Evolutionary conservation across 2,888 invertebrate genomes (phyloP).

Genomic region (Drosophila glabriapex): DNA sequence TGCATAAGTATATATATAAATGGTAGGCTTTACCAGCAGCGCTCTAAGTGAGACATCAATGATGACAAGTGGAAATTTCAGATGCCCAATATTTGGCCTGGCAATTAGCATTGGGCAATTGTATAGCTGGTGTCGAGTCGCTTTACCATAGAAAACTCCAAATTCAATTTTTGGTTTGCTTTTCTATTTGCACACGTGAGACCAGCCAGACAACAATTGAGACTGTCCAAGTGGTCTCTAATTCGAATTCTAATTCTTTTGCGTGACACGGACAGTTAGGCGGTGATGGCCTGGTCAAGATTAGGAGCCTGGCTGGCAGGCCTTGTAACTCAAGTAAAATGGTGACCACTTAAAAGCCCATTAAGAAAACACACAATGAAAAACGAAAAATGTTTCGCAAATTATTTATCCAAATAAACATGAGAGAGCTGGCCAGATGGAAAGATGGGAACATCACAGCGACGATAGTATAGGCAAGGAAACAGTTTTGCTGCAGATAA

Average conservation of each 20-base stretch:
- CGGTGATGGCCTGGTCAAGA: constrained; percentile 45
- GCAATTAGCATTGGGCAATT: constrained; percentile 65
- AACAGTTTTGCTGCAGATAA: constrained; percentile 73
- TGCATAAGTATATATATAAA: constrained; percentile 7
- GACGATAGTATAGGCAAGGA: constrained; percentile 60
- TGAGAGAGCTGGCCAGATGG: constrained; percentile 23
- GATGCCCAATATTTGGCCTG: constrained; percentile 62
- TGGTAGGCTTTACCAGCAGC: not conserved
- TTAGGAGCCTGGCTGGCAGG: constrained; percentile 12
- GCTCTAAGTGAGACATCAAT: constrained; percentile 52
- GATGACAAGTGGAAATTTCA: constrained; percentile 66
- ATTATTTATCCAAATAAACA: constrained; percentile 77
- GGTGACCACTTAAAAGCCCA: constrained; percentile 69
- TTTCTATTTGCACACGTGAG: constrained; percentile 8
- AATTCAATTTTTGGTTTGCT: constrained; percentile 23
- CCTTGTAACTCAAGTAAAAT: constrained; percentile 33
- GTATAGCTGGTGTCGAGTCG: constrained; percentile 11
- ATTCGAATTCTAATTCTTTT: constrained; percentile 12
- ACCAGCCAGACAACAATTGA: constrained; percentile 18
- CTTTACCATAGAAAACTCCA: not conserved
- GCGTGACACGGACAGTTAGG: constrained; percentile 16
- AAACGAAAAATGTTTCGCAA: constrained; percentile 72
- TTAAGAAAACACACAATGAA: constrained; percentile 61
- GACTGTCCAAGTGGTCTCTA: constrained; percentile 5
- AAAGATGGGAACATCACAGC: constrained; percentile 13